Evolutionary conservation across 2,797 vertebrate genomes (phyloP).

Genomic region (Astyanax mexicanus): DNA sequence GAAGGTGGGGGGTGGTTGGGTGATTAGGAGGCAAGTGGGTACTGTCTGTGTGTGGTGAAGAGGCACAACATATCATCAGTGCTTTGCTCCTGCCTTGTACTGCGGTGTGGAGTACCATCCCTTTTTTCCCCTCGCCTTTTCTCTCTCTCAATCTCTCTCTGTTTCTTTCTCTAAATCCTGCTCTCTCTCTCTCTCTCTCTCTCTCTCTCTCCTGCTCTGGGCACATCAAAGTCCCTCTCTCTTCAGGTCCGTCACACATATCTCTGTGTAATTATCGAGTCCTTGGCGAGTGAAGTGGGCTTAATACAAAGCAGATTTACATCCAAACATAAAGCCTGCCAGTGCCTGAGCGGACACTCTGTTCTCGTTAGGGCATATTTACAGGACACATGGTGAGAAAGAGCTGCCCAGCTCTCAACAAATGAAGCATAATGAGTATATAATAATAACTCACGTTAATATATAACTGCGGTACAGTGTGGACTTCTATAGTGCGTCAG

Average conservation of each 20-base stretch:
- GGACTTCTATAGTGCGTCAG: too few species aligned
- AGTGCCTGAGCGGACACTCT: neutral
- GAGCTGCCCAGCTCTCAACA: too few species aligned
- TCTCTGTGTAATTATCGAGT: constrained; percentile 24
- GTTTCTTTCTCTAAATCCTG: neutral
- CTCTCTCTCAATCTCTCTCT: neutral
- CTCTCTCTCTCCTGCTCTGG: constrained; percentile 24
- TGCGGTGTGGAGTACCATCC: neutral
- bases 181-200: neutral
- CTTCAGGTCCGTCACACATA: constrained; percentile 13
- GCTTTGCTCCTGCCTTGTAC: constrained; percentile 23
- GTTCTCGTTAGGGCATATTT: too few species aligned
- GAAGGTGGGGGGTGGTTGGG: constrained; percentile 33
- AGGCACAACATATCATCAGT: constrained; percentile 46
- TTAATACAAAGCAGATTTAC: constrained; percentile 5
- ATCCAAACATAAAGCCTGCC: neutral
- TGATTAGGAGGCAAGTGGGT: constrained; percentile 51
- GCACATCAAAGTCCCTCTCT: constrained; percentile 32
- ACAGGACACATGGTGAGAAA: neutral
- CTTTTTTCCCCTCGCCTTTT: neutral
- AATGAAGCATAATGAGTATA: too few species aligned
- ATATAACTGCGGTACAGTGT: too few species aligned
- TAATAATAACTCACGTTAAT: too few species aligned
- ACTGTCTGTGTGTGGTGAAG: constrained; percentile 32
- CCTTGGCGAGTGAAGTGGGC: constrained; percentile 17